A percentile compares a stretch with the other conserved stretches of the same genome.
Evolutionary conservation across 1,140 invertebrate species (phyloP).

Genomic region (Drosophila ohnishii): DNA sequence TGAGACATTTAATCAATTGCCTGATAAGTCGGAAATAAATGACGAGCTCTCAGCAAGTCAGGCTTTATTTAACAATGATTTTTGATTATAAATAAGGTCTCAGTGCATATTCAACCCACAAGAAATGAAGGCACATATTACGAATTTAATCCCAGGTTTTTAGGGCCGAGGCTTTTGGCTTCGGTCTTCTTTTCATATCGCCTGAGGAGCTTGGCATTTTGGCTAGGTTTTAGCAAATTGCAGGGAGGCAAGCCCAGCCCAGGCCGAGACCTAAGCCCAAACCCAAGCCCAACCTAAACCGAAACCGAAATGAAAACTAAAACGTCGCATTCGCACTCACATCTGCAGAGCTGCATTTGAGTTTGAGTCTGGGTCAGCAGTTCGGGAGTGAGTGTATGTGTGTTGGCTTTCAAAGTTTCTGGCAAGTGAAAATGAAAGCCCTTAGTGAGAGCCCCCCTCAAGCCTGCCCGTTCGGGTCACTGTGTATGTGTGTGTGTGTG

Average conservation of each 20-base stretch:
- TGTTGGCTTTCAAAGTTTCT: slow-evolving; percentile 42
- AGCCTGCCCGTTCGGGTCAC: background rate
- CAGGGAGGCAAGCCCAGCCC: slow-evolving; percentile 43
- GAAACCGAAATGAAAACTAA: slow-evolving; percentile 61
- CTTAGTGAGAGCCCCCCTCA: slow-evolving; percentile 21
- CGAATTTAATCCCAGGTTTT: slow-evolving; percentile 22
- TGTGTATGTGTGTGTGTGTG: slow-evolving; percentile 25
- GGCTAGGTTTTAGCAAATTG: slow-evolving; percentile 62
- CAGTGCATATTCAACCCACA: background rate
- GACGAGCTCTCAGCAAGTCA: slow-evolving; percentile 22
- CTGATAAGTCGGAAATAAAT: slow-evolving; percentile 37
- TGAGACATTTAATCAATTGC: slow-evolving; percentile 59
- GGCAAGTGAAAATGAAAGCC: slow-evolving; percentile 71
- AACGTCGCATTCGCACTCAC: slow-evolving; percentile 56
- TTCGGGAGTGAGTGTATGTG: slow-evolving; percentile 30
- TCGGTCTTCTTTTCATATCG: slow-evolving; percentile 21
- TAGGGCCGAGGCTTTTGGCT: slow-evolving; percentile 4
- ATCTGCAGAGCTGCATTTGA: slow-evolving; percentile 45
- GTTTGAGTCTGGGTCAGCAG: slow-evolving; percentile 57
- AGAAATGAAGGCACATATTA: background rate
- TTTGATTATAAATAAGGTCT: background rate
- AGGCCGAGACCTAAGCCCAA: slow-evolving; percentile 13
- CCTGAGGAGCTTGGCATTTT: slow-evolving; percentile 29
- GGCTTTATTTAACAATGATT: slow-evolving; percentile 9
- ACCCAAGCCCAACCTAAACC: slow-evolving; percentile 21